Evolutionary conservation across 2,113 vertebrate genomes (phyloP), one percentile per base, ranked within the genome.

Genomic region (Colossoma macropomum): DNA sequence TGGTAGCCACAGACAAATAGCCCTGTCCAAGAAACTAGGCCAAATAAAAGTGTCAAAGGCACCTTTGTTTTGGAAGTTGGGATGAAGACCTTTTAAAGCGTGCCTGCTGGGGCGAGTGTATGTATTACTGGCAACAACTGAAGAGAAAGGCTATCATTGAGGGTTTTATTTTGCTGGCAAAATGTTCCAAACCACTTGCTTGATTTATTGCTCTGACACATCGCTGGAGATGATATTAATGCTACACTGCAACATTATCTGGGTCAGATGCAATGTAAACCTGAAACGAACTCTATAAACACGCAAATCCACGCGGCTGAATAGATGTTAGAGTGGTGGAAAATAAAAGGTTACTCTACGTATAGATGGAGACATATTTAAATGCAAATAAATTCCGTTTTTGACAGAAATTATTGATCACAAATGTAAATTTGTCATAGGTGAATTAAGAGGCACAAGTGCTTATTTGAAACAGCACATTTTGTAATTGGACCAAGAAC

Each of bases 171-270:
- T 79, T 21, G 1, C n/a, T 45, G 59, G 38, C 10, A 4, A 34
- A 59, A 71, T 19, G 25, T 30, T 62, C 54, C 25, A 23, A 80
- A 63, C 38, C 1, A 7, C 38, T 69, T 15, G 23, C 30, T 48
- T 80, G 69, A 80, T 80, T 71, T 72, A 72, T 73, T 45, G 69
- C 79, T 80, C 69, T 63, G 69, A 72, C 69, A 63, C 54, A n/a
- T 73, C 10, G 27, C 30, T 59, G 68, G 32, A 72, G 68, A 72
- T 72, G 66, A 80, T 71, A 80, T 80, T 71, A 45, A 80, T 72
- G 17, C 15, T 41, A 59, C 2, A 60, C 52, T 80, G 65, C 32
- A 59, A 21, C 32, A 60, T 34, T 59, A 59, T 70, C 52, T 80
- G 77, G 78, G 68, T 72, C 78, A 71, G 66, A 71, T 56, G 30